Conservation (phyloP, 2,797 vertebrate species). For the Danio kyathit region DNA sequence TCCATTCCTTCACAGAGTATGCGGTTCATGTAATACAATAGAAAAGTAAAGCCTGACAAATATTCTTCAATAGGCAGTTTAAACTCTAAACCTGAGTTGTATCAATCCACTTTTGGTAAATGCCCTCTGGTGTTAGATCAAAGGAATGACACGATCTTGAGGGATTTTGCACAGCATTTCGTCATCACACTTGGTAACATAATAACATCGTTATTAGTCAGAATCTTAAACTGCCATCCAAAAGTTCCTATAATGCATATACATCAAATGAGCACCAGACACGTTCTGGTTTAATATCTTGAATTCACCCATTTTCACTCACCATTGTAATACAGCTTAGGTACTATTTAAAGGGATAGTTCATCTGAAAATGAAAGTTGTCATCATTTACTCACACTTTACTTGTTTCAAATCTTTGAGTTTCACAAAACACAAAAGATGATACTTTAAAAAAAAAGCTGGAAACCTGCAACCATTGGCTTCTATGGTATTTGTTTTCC, state of each 20-base stretch:
- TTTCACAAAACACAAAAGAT: too few species aligned
- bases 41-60: background rate
- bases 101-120: conserved; percentile 14
- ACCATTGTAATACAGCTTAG: background rate
- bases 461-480: too few species aligned
- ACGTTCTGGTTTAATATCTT: background rate
- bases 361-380: too few species aligned
- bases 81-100: conserved; percentile 14
- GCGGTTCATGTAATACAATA: background rate
- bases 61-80: background rate
- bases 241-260: background rate
- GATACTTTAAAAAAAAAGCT: too few species aligned
- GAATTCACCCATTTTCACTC: background rate
- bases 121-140: conserved; percentile 28
- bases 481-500: too few species aligned
- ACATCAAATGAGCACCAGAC: conserved; percentile 5
- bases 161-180: conserved; percentile 10
- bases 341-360: background rate
- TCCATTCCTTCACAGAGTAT: background rate
- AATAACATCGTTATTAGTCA: background rate
- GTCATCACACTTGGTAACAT: background rate
- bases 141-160: background rate
- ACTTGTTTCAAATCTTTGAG: too few species aligned
- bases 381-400: too few species aligned
- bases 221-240: background rate